phyloP scores from a whole-genome alignment of 2,888 invertebrate genomes.

The Chloroclystis v-ata region DNA sequence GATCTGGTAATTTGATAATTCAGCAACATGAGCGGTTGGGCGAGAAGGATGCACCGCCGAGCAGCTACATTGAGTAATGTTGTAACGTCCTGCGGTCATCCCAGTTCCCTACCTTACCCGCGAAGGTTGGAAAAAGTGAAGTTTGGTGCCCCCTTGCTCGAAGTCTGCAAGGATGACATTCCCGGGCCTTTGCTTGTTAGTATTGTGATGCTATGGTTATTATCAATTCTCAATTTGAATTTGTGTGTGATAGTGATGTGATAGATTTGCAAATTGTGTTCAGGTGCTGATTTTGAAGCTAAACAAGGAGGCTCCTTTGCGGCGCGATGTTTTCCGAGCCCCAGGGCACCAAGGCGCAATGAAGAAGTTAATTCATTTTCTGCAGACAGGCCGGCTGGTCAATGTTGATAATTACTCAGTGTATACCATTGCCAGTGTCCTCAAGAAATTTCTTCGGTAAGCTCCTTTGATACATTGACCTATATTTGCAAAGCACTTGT shows the following conservation, averaged over 20 bases:
- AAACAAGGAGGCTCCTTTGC: constrained; percentile 95
- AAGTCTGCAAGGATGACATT: constrained; percentile 96
- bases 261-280: constrained; percentile 14
- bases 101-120: constrained; percentile 87
- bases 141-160: constrained; percentile 93
- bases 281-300: constrained; percentile 93
- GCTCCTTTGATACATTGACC: neutral
- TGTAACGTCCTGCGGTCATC: constrained; percentile 94
- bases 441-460: constrained; percentile 94
- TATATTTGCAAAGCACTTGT: too few relatives aligned
- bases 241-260: constrained; percentile 1
- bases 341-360: constrained; percentile 96
- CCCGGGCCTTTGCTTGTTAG: constrained; percentile 93
- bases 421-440: constrained; percentile 98
- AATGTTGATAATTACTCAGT: constrained; percentile 97
- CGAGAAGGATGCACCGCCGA: constrained; percentile 93
- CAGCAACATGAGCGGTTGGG: constrained; percentile 91
- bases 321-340: constrained; percentile 96
- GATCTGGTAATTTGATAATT: constrained; percentile 12
- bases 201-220: constrained; percentile 34
- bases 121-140: constrained; percentile 94
- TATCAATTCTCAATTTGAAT: neutral
- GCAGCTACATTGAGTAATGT: constrained; percentile 94
- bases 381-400: constrained; percentile 92
- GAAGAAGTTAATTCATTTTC: constrained; percentile 94